Base-by-base conservation (phyloP, 1,140 invertebrate genomes). In the Drosophila dunni region DNA sequence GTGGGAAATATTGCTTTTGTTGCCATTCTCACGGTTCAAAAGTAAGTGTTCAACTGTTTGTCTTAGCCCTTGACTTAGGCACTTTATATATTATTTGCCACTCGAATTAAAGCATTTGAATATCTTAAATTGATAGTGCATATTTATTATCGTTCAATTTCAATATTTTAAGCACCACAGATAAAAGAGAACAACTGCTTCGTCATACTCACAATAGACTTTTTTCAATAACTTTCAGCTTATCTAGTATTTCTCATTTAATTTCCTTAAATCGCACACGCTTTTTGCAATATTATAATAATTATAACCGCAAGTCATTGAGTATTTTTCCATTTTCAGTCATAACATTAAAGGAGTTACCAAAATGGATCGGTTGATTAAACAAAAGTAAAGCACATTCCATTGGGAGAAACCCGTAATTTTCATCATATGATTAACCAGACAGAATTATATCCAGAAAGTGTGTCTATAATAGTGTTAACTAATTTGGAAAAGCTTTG, bases 1-100 rank as follows among this genome's bases (percentile, higher is more conserved):
- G 81, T 84, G 17, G 81, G 81, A 7, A 81, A 84, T 44, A 84
- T 15, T 13, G 64, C 69, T 68, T 78, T 70, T 7, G 81, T 66
- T 62, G 81, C 57, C 81, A 84, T 84, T 58, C 62, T 78, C 68
- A 36, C 36, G 40, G n/a, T 33, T 24, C 38, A 48, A 48, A 13
- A 33, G 42, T 58, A 38, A 29, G n/a, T 7, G 45, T 17, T 46
- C 36, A 50, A 72, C 69, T 72, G 69, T 58, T 13, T 60, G 63
- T 24, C 9, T 15, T 5, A 3, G 7, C 10, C 10, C 9, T 36
- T 7, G 54, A 7, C 2, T 0, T 6, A 15, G 13, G 11, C 0
- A 36, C 54, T 42, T 72, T 72, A 66, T 72, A 72, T 72, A 66
- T 57, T 20, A 11, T 67, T 1, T n/a, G 10, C 29, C 33, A 46